phyloP scores from a whole-genome alignment of 2,888 invertebrate species.

The Camponotus fellah region DNA sequence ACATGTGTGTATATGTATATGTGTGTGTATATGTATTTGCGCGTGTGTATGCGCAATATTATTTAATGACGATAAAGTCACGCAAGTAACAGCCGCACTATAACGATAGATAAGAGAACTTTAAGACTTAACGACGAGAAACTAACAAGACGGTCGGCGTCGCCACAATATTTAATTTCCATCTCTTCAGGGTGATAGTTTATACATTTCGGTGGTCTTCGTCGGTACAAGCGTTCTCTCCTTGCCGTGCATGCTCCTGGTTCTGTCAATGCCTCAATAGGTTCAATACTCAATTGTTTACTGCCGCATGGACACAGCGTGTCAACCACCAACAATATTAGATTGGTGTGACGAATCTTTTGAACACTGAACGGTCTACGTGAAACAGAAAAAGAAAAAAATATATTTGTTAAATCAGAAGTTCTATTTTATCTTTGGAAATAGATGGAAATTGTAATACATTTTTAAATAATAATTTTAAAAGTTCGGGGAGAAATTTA shows the following conservation, averaged over 20 bases:
- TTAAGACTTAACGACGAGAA: constrained; percentile 49
- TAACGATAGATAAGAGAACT: constrained; percentile 46
- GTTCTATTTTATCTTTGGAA: neutral
- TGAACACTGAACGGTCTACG: constrained; percentile 96
- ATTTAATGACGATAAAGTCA: constrained; percentile 66
- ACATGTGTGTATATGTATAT: constrained; percentile 36
- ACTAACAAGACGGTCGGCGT: constrained; percentile 52
- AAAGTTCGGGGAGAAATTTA: no score
- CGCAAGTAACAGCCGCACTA: constrained; percentile 60
- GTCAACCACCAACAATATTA: constrained; percentile 95
- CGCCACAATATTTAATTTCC: constrained; percentile 86
- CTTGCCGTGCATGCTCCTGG: constrained; percentile 83
- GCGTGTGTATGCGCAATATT: constrained; percentile 12
- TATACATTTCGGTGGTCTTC: constrained; percentile 93
- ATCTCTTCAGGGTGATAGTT: constrained; percentile 95
- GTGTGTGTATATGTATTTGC: constrained; percentile 19
- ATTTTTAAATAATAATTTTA: no score
- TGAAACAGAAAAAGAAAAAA: neutral
- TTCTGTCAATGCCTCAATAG: constrained; percentile 86
- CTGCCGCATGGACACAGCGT: constrained; percentile 95
- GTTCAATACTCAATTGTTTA: constrained; percentile 94
- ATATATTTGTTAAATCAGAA: neutral
- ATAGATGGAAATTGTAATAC: neutral
- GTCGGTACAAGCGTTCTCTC: constrained; percentile 90
- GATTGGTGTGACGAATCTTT: constrained; percentile 95